Conservation (phyloP, 2,888 invertebrate species). For the Amblyteles armatorius region DNA sequence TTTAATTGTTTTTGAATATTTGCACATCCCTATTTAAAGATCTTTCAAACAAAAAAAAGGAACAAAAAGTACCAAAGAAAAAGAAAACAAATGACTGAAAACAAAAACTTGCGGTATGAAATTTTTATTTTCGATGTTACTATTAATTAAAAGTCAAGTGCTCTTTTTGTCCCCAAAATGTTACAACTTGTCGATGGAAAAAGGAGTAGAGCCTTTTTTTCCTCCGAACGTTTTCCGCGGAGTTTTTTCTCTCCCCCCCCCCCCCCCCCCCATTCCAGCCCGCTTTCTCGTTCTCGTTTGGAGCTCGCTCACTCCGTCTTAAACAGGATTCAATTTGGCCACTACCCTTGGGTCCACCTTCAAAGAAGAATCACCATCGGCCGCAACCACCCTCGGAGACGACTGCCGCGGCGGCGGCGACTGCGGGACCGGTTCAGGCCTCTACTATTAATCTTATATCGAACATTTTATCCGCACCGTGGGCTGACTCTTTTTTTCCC, state of each 20-base stretch:
- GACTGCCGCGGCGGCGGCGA: conserved; percentile 50
- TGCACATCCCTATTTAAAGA: too few species aligned
- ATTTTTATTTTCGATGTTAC: neutral
- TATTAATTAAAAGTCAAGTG: neutral
- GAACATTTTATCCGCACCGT: conserved; percentile 82
- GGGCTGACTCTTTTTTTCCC: conserved; percentile 61
- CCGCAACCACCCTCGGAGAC: conserved; percentile 72
- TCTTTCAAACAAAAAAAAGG: too few species aligned
- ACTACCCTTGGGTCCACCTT: conserved; percentile 83
- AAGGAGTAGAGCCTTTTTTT: conserved; percentile 34
- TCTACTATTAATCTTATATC: conserved; percentile 85
- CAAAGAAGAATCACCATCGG: conserved; percentile 84
- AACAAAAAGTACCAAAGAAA: too few species aligned
- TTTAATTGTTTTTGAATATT: too few species aligned
- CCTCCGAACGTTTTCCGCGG: conserved; percentile 4
- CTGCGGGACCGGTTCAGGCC: conserved; percentile 73
- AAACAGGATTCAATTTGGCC: conserved; percentile 85
- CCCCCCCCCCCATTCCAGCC: conserved; percentile 15
- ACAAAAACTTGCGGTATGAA: neutral
- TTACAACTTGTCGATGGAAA: conserved; percentile 52
- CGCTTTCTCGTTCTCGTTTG: conserved; percentile 55
- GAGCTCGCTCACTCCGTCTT: conserved; percentile 76
- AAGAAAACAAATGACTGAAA: neutral
- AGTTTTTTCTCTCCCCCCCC: conserved; percentile 12
- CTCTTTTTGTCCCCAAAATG: conserved; percentile 10